A percentile compares a stretch with the other conserved stretches of the same genome.
Evolutionary conservation across 2,797 vertebrate species (phyloP).

Genomic region (Dendrocincla fuliginosa): DNA sequence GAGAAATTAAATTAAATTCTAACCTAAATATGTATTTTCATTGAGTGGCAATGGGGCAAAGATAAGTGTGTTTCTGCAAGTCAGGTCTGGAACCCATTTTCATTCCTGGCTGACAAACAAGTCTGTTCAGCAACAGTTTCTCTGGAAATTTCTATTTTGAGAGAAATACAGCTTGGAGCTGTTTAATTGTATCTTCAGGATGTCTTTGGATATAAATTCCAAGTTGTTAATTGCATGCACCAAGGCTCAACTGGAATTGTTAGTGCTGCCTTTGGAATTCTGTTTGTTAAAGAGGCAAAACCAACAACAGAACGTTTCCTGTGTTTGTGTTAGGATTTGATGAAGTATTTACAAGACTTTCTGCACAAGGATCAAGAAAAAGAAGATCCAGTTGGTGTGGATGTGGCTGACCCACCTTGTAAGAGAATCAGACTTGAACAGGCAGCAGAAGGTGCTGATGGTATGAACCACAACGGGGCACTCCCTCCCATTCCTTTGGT

Average conservation of each 20-base stretch:
- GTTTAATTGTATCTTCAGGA: neutral
- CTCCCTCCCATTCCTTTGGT: neutral
- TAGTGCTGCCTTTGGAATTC: neutral
- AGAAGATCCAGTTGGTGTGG: constrained; percentile 12
- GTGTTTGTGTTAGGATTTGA: constrained; percentile 79
- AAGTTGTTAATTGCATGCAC: neutral
- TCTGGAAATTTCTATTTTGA: neutral
- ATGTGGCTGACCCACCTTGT: constrained; percentile 76
- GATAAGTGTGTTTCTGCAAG: neutral
- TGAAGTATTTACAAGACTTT: constrained; percentile 80
- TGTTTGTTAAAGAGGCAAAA: neutral
- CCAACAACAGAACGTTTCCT: neutral
- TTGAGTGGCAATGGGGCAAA: neutral
- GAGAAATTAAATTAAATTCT: neutral
- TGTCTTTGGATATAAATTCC: neutral
- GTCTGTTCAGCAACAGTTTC: neutral
- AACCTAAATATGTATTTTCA: neutral
- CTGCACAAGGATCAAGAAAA: constrained; percentile 44
- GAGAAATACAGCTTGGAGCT: neutral
- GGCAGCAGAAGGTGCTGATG: neutral
- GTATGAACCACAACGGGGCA: constrained; percentile 37
- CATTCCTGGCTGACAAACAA: neutral
- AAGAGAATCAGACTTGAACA: constrained; percentile 83
- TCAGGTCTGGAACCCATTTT: neutral
- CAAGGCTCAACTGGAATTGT: neutral